phyloP scores from a whole-genome alignment of 2,113 vertebrate genomes.

The Sterna hirundo region DNA sequence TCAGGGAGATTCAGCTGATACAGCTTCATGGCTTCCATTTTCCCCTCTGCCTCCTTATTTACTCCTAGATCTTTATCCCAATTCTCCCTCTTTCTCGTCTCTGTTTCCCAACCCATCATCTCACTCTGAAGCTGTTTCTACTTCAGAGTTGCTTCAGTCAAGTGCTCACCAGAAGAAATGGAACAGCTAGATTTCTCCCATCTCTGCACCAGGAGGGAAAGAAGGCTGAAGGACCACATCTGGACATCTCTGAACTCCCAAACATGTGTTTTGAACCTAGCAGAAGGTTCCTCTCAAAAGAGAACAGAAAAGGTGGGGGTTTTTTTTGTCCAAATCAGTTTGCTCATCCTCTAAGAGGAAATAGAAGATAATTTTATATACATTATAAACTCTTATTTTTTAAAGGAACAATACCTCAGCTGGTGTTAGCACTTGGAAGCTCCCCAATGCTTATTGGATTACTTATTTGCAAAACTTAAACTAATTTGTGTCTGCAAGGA shows the following conservation, averaged over 20 bases:
- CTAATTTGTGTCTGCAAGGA: not conserved
- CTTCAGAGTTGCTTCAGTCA: not conserved
- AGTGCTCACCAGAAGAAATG: not conserved
- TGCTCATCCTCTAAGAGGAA: not conserved
- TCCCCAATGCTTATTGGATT: not conserved
- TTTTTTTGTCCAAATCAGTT: not conserved
- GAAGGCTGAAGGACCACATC: not conserved
- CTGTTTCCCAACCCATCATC: not conserved
- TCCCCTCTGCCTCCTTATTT: slow-evolving; percentile 15
- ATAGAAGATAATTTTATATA: not conserved
- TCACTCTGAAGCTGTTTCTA: not conserved
- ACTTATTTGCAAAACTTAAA: slow-evolving; percentile 14
- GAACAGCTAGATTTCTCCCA: not conserved
- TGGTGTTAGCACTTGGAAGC: not conserved
- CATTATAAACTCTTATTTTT: not conserved
- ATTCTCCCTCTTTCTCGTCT: not conserved
- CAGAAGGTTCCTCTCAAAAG: not conserved
- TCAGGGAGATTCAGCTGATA: not conserved
- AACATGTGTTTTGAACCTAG: not conserved
- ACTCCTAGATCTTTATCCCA: not conserved
- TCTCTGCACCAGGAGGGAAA: not conserved
- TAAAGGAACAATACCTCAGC: not conserved
- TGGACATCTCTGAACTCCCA: not conserved
- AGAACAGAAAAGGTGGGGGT: not conserved
- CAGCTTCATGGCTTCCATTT: slow-evolving; percentile 2